phyloP scores from a whole-genome alignment of 2,888 invertebrate genomes.

The Adelphocoris suturalis region DNA sequence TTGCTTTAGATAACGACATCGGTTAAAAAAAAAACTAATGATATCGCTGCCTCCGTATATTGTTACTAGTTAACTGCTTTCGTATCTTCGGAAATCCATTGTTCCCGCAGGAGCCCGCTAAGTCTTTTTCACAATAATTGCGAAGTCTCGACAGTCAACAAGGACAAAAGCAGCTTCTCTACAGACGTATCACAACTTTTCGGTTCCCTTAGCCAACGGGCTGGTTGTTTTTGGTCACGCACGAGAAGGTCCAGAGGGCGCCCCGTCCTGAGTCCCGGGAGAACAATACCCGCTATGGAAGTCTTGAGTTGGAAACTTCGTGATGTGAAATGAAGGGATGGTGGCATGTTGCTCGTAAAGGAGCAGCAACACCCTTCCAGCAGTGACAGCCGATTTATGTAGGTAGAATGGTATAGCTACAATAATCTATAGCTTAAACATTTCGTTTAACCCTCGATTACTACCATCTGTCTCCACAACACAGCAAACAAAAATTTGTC shows the following conservation, averaged over 20 bases:
- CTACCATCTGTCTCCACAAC: no score
- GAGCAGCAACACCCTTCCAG: neutral
- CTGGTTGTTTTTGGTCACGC: conserved; percentile 45
- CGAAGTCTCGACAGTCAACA: conserved; percentile 43
- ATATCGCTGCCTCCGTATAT: no score
- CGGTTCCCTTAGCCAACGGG: conserved; percentile 41
- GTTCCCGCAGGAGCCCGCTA: neutral
- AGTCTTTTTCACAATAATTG: conserved; percentile 28
- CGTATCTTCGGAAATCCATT: conserved; percentile 43
- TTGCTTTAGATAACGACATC: no score
- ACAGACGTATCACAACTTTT: conserved; percentile 29
- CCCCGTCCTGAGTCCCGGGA: neutral
- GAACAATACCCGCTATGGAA: conserved; percentile 12
- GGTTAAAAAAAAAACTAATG: no score
- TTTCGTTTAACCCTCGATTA: no score
- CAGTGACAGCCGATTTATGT: no score
- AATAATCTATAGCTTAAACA: no score
- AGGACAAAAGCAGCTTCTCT: neutral
- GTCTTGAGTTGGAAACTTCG: neutral
- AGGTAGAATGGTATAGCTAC: no score
- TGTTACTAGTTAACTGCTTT: neutral
- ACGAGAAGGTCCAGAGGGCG: neutral
- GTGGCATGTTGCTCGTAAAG: neutral
- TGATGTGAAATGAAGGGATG: neutral
- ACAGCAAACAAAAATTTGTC: no score